Base-by-base conservation (phyloP, 1,140 invertebrate species). In the Pollicipes pollicipes region DNA sequence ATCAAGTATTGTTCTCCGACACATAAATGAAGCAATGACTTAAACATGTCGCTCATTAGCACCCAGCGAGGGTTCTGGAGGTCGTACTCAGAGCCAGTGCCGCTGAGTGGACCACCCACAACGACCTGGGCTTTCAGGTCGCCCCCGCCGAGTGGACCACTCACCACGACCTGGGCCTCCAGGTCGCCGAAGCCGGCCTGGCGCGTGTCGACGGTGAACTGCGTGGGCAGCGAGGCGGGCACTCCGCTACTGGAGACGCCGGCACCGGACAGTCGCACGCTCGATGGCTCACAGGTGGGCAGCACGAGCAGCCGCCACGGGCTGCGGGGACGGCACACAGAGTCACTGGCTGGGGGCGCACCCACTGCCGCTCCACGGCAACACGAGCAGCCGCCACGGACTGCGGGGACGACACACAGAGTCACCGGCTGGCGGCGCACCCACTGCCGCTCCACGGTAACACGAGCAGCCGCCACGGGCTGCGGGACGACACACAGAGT, bases 31-130 rank as follows among this genome's bases (percentile, higher is more conserved):
- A n/a, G n/a, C n/a, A n/a, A n/a, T n/a, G n/a, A n/a, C n/a, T n/a
- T n/a, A n/a, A n/a, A n/a, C n/a, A n/a, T n/a, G n/a, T n/a, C n/a
- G n/a, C n/a, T n/a, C n/a, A n/a, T 73, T 73, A 63, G 35, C 37
- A n/a, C n/a, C n/a, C n/a, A 72, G 98, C 98, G 79, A 98, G 95
- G 10, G 95, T 95, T 79, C n/a, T n/a, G n/a, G n/a, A n/a, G n/a
- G n/a, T n/a, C n/a, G n/a, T n/a, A n/a, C n/a, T n/a, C n/a, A n/a
- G n/a, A n/a, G n/a, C n/a, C n/a, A n/a, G n/a, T n/a, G n/a, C 95
- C 29, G 94, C 95, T 83, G 90, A 87, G 75, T 91, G 89, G 1
- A 10, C 21, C 17, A n/a, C 29, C 69, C 68, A 75, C 87, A 30
- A 85, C 82, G 35, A 95, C 80, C 68, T 84, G 81, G 2, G 93